phyloP scores from a whole-genome alignment of 2,113 vertebrate species.

The Capra hircus region DNA sequence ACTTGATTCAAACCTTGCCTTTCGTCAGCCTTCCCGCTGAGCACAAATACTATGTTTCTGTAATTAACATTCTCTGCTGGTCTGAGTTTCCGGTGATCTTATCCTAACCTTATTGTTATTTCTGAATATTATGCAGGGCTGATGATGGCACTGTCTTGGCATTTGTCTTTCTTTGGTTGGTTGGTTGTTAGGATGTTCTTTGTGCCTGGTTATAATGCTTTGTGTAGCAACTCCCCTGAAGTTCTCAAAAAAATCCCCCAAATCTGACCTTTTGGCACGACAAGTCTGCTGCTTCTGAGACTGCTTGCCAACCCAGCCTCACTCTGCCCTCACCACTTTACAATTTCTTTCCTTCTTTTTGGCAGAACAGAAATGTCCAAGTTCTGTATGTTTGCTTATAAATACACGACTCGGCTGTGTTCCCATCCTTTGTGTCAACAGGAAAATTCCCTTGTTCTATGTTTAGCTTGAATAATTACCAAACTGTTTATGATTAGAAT shows the following conservation, averaged over 20 bases:
- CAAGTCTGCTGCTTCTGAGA: neutral
- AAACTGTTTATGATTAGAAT: conserved; percentile 83
- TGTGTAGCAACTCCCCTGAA: conserved; percentile 11
- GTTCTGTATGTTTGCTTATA: conserved; percentile 73
- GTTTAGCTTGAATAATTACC: conserved; percentile 84
- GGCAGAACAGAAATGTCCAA: conserved; percentile 65
- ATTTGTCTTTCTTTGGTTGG: neutral
- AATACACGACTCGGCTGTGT: conserved; percentile 70
- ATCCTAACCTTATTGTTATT: neutral
- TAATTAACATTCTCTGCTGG: neutral
- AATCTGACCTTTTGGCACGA: neutral
- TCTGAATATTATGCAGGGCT: neutral
- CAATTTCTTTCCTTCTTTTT: neutral
- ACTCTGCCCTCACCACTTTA: neutral
- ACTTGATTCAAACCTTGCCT: neutral
- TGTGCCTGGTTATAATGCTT: neutral
- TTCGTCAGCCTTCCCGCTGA: neutral
- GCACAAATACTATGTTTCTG: neutral
- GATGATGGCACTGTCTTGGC: neutral
- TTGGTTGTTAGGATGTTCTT: neutral
- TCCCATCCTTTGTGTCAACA: conserved; percentile 79
- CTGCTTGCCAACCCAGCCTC: neutral
- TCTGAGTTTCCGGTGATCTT: neutral
- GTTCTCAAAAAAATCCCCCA: neutral
- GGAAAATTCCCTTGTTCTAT: conserved; percentile 80